These are phyloP conservation scores for Eilema sororculum DNA, from an alignment of 2,888 invertebrate species.

Conservation along the genomic window DNA sequence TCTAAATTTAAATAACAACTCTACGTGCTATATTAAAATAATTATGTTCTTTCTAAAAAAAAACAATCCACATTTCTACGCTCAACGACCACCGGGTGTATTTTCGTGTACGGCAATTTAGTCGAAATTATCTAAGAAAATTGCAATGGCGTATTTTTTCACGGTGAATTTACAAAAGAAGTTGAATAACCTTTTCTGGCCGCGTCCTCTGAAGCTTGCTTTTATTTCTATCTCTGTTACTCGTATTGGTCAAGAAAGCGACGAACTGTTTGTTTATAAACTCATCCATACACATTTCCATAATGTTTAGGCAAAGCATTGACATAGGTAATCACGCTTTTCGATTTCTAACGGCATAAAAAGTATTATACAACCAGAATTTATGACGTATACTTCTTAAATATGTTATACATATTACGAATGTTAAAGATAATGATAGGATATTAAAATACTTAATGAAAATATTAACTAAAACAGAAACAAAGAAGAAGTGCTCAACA, in stretches of 20 bases:
- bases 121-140: conserved; percentile 61
- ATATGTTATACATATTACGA: not conserved
- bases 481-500: conserved; percentile 4
- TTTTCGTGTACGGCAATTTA: conserved; percentile 40
- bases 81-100: conserved; percentile 19
- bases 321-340: conserved; percentile 12
- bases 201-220: conserved; percentile 62
- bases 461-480: conserved; percentile 7
- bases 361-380: not conserved
- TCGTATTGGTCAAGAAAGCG: conserved; percentile 58
- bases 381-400: not conserved
- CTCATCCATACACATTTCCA: conserved; percentile 63
- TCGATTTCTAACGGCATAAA: conserved; percentile 18
- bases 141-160: conserved; percentile 67
- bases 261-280: conserved; percentile 79
- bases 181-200: conserved; percentile 77
- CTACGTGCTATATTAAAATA: not conserved
- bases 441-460: conserved; percentile 5
- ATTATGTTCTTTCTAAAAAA: conserved; percentile 9
- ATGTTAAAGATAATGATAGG: not conserved
- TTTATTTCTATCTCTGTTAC: conserved; percentile 61
- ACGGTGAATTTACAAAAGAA: conserved; percentile 64
- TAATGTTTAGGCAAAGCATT: conserved; percentile 44
- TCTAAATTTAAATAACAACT: not conserved
- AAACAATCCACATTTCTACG: conserved; percentile 16